Conservation (phyloP, 2,797 vertebrate genomes). For the Arnoldichthys spilopterus region DNA sequence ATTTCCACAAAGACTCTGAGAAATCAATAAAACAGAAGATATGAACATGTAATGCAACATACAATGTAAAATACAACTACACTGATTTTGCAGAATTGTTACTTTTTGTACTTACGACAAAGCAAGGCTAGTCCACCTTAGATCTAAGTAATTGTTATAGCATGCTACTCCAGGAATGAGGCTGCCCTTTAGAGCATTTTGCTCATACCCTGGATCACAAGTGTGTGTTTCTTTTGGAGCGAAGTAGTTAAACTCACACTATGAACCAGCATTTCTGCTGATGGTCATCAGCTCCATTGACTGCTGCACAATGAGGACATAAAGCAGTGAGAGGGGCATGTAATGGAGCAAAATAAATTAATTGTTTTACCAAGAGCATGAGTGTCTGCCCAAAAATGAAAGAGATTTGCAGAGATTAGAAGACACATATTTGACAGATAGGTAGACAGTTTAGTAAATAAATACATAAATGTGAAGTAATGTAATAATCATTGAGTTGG, state of each 20-base stretch:
- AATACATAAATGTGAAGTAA: neutral
- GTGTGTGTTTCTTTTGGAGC: neutral
- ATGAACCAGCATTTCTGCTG: conserved; percentile 13
- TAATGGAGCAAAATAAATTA: conserved; percentile 11
- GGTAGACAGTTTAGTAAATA: neutral
- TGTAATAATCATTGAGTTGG: too few species aligned
- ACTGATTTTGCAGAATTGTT: neutral
- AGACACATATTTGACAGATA: too few species aligned
- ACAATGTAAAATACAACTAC: too few species aligned
- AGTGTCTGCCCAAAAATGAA: neutral
- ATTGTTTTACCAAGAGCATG: neutral
- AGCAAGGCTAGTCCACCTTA: neutral
- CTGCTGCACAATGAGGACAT: neutral
- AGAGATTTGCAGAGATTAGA: neutral
- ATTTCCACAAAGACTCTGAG: too few species aligned
- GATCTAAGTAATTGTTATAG: neutral
- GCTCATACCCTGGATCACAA: neutral
- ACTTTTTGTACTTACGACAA: neutral
- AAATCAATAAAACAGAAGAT: too few species aligned
- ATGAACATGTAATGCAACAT: too few species aligned
- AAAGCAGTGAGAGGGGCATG: neutral
- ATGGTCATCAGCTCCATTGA: conserved; percentile 15
- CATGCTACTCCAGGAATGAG: neutral
- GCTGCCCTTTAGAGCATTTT: neutral
- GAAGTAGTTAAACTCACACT: neutral